These are phyloP conservation scores for Salvelinus sp. DNA, from an alignment of 2,113 vertebrate genomes.

Conservation along the genomic window DNA sequence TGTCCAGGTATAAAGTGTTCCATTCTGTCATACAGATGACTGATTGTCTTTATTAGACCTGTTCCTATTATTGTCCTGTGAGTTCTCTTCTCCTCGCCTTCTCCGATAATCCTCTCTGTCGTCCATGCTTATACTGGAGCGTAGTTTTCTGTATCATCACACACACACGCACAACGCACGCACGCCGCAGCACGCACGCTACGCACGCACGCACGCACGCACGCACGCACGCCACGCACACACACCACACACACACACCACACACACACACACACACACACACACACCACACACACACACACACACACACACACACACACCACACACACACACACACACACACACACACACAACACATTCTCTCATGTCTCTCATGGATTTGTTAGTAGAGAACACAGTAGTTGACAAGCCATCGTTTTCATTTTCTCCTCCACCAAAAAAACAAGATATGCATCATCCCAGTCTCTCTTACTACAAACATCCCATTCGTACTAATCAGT, in stretches of 20 bases:
- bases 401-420: neutral
- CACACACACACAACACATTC: neutral
- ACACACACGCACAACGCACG: too few relatives aligned
- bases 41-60: neutral
- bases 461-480: neutral
- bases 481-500: neutral
- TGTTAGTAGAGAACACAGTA: neutral
- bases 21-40: neutral
- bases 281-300: neutral
- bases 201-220: too few relatives aligned
- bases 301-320: neutral
- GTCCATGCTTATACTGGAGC: neutral
- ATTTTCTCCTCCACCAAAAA: neutral
- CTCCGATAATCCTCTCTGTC: neutral
- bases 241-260: too few relatives aligned
- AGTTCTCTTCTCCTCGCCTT: neutral
- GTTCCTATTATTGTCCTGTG: neutral
- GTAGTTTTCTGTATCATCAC: neutral
- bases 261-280: too few relatives aligned
- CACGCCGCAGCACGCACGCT: too few relatives aligned
- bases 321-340: too few relatives aligned
- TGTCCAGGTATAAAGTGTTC: neutral
- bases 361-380: neutral
- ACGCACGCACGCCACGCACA: too few relatives aligned
- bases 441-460: neutral